Percentiles rank a stretch among this genome's conserved stretches.
These are phyloP conservation scores for Paracanthobrama guichenoti DNA, from an alignment of 2,113 vertebrate species.

Conservation along the genomic window DNA sequence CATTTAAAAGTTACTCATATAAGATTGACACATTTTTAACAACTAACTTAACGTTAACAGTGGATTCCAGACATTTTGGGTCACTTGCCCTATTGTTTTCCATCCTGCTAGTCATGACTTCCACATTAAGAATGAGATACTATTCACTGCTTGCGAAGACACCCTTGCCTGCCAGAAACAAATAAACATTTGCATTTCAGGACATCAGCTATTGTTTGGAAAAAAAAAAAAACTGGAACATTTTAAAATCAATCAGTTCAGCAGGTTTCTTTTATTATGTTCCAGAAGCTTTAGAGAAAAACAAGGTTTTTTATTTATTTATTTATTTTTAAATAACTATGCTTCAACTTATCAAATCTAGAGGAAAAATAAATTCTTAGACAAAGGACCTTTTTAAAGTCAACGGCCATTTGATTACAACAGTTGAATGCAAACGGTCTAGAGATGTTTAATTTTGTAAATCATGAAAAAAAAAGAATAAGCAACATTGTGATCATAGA, in stretches of 20 bases:
- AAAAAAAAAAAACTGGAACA: neutral
- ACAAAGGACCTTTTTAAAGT: neutral
- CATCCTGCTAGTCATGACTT: slow-evolving; percentile 41
- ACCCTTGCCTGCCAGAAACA: neutral
- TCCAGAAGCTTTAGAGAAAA: neutral
- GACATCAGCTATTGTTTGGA: neutral
- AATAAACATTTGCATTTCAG: slow-evolving; percentile 5
- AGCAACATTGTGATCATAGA: neutral
- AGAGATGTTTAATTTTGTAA: neutral
- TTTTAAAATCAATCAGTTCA: neutral
- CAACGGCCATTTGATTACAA: neutral
- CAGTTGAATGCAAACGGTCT: neutral
- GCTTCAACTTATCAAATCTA: neutral
- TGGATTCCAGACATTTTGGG: slow-evolving; percentile 14
- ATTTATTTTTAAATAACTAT: neutral
- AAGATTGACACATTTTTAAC: neutral
- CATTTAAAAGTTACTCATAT: neutral
- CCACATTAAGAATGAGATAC: neutral
- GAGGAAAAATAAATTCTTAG: neutral
- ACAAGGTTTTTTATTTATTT: too few species aligned
- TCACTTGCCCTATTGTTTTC: slow-evolving; percentile 38
- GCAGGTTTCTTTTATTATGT: neutral
- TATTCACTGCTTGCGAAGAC: neutral
- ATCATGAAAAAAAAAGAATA: neutral
- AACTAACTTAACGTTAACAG: neutral